Evolutionary conservation across 1,140 invertebrate species (phyloP).

Genomic region (Agraylea sexmaculata): DNA sequence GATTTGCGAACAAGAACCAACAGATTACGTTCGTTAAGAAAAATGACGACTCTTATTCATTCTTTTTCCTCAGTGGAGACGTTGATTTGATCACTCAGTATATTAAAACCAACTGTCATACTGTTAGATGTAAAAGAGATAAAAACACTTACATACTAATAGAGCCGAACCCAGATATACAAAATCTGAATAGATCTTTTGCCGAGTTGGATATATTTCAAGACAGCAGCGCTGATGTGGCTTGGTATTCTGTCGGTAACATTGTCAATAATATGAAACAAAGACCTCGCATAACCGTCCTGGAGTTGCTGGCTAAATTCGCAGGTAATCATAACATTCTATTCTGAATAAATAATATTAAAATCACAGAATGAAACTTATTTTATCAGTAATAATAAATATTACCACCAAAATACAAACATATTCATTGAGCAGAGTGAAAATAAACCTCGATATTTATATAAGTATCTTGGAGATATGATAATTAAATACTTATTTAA

Average conservation of each 20-base stretch:
- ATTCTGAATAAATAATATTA: neutral
- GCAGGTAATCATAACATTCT: conserved; percentile 46
- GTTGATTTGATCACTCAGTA: conserved; percentile 63
- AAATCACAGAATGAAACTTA: too few relatives aligned
- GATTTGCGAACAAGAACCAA: conserved; percentile 51
- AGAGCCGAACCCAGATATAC: conserved; percentile 48
- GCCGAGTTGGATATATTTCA: conserved; percentile 72
- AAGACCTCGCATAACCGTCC: conserved; percentile 66
- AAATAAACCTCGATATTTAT: too few relatives aligned
- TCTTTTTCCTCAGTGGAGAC: conserved; percentile 78
- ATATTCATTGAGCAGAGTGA: too few relatives aligned
- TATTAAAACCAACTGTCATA: conserved; percentile 47
- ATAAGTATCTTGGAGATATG: too few relatives aligned
- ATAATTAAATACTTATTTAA: too few relatives aligned
- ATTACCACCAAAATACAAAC: too few relatives aligned
- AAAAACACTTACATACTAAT: conserved; percentile 57
- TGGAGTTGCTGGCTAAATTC: conserved; percentile 74
- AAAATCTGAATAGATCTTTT: conserved; percentile 68
- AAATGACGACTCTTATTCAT: conserved; percentile 62
- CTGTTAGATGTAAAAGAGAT: conserved; percentile 54
- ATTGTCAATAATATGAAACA: conserved; percentile 58
- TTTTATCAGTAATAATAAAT: too few relatives aligned
- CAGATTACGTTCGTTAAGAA: conserved; percentile 59
- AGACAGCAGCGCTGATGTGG: conserved; percentile 46
- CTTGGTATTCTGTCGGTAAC: conserved; percentile 41